A percentile compares a stretch with the other conserved stretches of the same genome.
Conservation (phyloP, 2,797 vertebrate genomes). For the Chromobotia macracanthus region DNA sequence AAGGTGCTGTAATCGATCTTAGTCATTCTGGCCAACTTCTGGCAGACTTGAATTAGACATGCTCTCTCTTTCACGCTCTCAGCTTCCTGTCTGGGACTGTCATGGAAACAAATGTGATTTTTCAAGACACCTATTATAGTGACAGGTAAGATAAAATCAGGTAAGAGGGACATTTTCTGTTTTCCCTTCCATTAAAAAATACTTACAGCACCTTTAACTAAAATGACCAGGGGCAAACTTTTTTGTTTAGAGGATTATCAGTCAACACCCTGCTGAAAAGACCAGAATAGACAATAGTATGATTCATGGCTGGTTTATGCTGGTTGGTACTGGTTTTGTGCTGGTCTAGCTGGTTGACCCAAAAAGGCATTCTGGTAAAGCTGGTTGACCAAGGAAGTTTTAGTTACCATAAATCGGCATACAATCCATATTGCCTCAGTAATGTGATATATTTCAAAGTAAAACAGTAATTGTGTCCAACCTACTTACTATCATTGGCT, state of each 20-base stretch:
- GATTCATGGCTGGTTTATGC: background rate
- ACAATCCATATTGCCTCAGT: background rate
- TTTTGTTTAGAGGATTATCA: background rate
- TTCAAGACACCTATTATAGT: background rate
- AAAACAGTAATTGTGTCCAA: too few relatives aligned
- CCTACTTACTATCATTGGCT: too few relatives aligned
- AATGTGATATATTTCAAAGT: background rate
- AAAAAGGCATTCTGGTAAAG: background rate
- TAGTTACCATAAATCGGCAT: background rate
- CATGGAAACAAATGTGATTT: background rate
- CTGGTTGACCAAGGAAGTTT: too few relatives aligned
- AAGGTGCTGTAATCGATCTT: background rate
- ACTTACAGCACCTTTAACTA: background rate
- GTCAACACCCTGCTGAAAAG: slow-evolving; percentile 20
- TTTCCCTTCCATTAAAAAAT: background rate
- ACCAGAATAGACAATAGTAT: background rate
- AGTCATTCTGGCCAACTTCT: too few relatives aligned
- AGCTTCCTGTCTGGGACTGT: background rate
- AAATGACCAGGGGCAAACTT: background rate
- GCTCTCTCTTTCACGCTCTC: background rate
- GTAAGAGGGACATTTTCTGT: too few relatives aligned
- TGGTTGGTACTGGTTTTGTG: background rate
- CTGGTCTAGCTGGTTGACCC: background rate
- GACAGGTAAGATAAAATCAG: background rate
- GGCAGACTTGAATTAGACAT: too few relatives aligned